These are phyloP conservation scores for Scaptomyza flava DNA, from an alignment of 2,888 invertebrate species.

Conservation along the genomic window DNA sequence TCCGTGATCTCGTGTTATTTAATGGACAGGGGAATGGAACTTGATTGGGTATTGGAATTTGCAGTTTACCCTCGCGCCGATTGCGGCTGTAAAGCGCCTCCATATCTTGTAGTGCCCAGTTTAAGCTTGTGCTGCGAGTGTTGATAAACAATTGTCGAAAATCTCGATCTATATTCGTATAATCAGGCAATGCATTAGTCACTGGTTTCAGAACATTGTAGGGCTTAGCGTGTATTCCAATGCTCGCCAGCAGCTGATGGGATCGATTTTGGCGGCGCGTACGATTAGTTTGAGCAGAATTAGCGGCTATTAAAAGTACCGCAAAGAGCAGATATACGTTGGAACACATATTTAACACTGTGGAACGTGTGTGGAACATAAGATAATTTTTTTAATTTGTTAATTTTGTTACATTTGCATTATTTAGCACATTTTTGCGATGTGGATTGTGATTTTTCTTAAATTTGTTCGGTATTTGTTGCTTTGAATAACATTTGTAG, in stretches of 20 bases:
- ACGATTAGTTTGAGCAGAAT: conserved; percentile 18
- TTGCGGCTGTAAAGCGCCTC: conserved; percentile 46
- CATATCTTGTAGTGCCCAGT: conserved; percentile 43
- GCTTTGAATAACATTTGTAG: no score
- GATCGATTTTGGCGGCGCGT: conserved; percentile 57
- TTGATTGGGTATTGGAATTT: conserved; percentile 58
- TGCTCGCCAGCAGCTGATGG: conserved; percentile 53
- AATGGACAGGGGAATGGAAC: conserved; percentile 83
- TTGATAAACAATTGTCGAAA: conserved; percentile 60
- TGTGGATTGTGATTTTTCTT: no score
- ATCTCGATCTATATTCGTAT: conserved; percentile 67
- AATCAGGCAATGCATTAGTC: conserved; percentile 50
- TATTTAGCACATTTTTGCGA: no score
- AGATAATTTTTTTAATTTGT: not conserved
- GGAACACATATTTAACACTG: conserved; percentile 11
- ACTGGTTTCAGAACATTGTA: conserved; percentile 37
- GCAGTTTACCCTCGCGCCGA: conserved; percentile 74
- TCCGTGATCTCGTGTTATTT: conserved; percentile 75
- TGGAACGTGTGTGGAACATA: conserved; percentile 1
- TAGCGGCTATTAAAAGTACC: conserved; percentile 1
- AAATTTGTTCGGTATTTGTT: no score
- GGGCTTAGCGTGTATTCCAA: conserved; percentile 55
- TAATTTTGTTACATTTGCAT: no score
- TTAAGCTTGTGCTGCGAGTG: conserved; percentile 46
- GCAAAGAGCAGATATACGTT: conserved; percentile 12